Evolutionary conservation across 2,113 vertebrate species (phyloP).

Genomic region (Numenius arquata): DNA sequence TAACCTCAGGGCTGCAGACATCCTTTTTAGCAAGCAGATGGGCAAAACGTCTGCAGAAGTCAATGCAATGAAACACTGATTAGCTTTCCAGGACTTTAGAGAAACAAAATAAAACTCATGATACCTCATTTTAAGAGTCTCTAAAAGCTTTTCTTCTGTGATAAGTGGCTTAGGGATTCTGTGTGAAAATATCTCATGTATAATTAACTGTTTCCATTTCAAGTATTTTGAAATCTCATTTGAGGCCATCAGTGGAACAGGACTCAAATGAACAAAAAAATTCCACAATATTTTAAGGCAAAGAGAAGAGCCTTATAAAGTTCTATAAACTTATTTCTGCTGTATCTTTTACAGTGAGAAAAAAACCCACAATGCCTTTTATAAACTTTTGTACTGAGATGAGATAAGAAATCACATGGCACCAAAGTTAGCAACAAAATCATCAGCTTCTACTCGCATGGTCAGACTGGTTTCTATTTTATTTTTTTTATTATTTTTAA

Average conservation of each 20-base stretch:
- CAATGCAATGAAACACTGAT: not conserved
- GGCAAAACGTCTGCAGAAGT: slow-evolving; percentile 87
- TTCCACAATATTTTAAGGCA: not conserved
- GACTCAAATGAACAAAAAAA: not conserved
- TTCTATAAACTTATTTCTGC: not conserved
- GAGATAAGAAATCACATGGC: not conserved
- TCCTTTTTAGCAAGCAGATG: slow-evolving; percentile 96
- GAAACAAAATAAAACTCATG: not conserved
- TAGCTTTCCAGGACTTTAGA: not conserved
- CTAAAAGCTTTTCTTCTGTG: not conserved
- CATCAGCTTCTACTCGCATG: not conserved
- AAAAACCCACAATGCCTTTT: not conserved
- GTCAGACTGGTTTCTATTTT: not conserved
- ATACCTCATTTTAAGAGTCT: not conserved
- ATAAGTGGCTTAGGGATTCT: not conserved
- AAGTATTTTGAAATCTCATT: not conserved
- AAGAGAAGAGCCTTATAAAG: not conserved
- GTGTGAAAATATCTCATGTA: not conserved
- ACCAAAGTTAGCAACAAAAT: not conserved
- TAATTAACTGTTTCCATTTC: not conserved
- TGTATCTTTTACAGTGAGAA: not conserved
- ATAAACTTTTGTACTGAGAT: not conserved
- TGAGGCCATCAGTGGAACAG: not conserved
- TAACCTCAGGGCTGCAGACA: slow-evolving; percentile 89
- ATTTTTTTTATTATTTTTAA: not conserved